Evolutionary conservation across 2,888 invertebrate genomes (phyloP).

Genomic region (Aphrophora alni): DNA sequence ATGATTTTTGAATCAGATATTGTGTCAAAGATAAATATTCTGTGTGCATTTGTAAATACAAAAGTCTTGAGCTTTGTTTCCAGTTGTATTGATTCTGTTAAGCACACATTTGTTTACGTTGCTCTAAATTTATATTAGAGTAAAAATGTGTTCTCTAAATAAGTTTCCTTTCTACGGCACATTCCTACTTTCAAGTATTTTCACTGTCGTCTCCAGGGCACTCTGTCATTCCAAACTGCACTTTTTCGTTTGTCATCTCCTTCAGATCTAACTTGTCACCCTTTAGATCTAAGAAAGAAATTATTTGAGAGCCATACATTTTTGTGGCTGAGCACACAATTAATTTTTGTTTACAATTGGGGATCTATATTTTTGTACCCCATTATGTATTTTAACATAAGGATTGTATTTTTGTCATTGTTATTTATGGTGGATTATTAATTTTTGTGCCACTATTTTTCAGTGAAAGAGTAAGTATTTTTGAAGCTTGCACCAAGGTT

Average conservation of each 20-base stretch:
- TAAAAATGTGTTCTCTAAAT: constrained; percentile 53
- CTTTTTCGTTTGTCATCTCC: constrained; percentile 41
- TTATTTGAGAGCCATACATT: constrained; percentile 25
- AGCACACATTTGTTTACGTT: constrained; percentile 77
- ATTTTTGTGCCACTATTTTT: constrained; percentile 40
- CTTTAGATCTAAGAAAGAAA: constrained; percentile 15
- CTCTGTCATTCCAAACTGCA: constrained; percentile 41
- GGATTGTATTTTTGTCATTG: constrained; percentile 32
- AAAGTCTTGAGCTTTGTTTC: constrained; percentile 42
- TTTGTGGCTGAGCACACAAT: constrained; percentile 39
- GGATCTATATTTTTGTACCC: constrained; percentile 27
- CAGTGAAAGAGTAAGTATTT: constrained; percentile 41
- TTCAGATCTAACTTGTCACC: constrained; percentile 22
- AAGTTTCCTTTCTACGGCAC: constrained; percentile 71
- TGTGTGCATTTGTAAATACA: constrained; percentile 40
- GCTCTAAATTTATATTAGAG: constrained; percentile 55
- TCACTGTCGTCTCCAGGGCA: constrained; percentile 45
- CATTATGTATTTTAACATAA: constrained; percentile 18
- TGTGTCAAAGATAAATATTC: background rate
- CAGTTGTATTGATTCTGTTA: constrained; percentile 55
- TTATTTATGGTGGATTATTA: constrained; percentile 31
- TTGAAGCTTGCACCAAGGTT: constrained; percentile 34
- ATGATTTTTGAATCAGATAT: background rate
- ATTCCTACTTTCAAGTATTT: constrained; percentile 55
- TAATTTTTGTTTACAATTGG: constrained; percentile 17